Evolutionary conservation across 2,113 vertebrate genomes (phyloP), one percentile per base, ranked within the genome.

Genomic region (Erythrolamprus reginae): DNA sequence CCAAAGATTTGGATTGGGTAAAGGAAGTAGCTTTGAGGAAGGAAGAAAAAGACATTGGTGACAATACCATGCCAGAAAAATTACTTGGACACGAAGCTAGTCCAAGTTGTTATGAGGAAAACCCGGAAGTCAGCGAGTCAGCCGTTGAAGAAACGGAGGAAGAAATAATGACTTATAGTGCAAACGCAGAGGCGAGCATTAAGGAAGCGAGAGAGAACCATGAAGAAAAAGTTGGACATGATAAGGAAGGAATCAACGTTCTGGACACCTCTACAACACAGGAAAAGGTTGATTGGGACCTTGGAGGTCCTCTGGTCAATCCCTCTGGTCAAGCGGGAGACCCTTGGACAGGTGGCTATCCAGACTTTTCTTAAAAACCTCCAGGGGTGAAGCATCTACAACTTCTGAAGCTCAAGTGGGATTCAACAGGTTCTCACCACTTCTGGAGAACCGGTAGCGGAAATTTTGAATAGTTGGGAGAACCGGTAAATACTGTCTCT

Each of bases 1-100:
- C 84, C 90, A 58, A 42, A 89, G 58, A 88, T 48, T 52, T 87
- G 89, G 93, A 92, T 94, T 3, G 0, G 38, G 86, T 91, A 95
- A 94, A 17, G 24, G 28, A 77, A 58, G 83, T 6, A 10, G 21
- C 13, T 10, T 48, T 48, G 61, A 23, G 42, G 48, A 33, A 26
- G 77, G 12, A 17, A 56, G 28, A 48, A 83, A 10, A 1, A 21
- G 52, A 77, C 4, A 26, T 38, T 12, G 48, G 6, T 8, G 13
- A 21, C 52, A 2, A 21, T 86, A 53, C 58, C 4, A 52, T 9
- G 21, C 7, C 70, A 26, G n/a, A 51, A 47, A 19, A 33, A 7
- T 23, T 17, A 53, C 2, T 10, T 55, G 38, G 23, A 12, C 26
- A 17, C 17, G 45, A 48, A 51, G 28, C 12, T 17, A 21, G 50